These are phyloP conservation scores for Agrotis segetum DNA, from an alignment of 2,888 invertebrate genomes.

Conservation along the genomic window DNA sequence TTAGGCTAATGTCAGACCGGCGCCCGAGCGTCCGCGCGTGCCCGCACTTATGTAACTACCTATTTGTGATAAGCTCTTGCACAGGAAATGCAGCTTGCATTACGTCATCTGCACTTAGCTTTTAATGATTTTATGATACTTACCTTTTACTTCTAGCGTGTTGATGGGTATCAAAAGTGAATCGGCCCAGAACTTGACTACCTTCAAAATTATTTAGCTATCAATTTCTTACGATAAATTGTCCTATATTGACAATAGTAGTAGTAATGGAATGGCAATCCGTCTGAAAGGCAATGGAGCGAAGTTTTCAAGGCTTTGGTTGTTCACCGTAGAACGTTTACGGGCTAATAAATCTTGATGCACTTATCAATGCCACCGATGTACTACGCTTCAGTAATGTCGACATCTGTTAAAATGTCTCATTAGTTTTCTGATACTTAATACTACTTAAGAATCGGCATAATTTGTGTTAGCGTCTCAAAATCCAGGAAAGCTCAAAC, in stretches of 20 bases:
- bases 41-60: constrained; percentile 78
- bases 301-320: constrained; percentile 24
- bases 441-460: not conserved
- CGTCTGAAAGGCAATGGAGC: constrained; percentile 19
- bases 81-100: constrained; percentile 67
- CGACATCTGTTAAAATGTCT: not conserved
- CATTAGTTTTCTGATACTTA: too few relatives aligned
- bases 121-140: constrained; percentile 3
- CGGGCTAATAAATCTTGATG: constrained; percentile 20
- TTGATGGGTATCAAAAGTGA: too few relatives aligned
- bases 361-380: constrained; percentile 30
- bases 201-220: not conserved
- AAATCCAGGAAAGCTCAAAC: not conserved
- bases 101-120: constrained; percentile 19
- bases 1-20: constrained; percentile 82
- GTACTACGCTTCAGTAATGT: constrained; percentile 5
- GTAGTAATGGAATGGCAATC: not conserved
- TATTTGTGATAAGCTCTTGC: constrained; percentile 67
- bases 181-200: not conserved
- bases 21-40: constrained; percentile 75
- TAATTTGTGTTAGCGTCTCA: not conserved
- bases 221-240: not conserved
- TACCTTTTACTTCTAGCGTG: not conserved
- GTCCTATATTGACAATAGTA: not conserved
- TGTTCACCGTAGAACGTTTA: constrained; percentile 21